These are phyloP conservation scores for Mizuhopecten yessoensis DNA, from an alignment of 1,140 invertebrate species.

Conservation along the genomic window DNA sequence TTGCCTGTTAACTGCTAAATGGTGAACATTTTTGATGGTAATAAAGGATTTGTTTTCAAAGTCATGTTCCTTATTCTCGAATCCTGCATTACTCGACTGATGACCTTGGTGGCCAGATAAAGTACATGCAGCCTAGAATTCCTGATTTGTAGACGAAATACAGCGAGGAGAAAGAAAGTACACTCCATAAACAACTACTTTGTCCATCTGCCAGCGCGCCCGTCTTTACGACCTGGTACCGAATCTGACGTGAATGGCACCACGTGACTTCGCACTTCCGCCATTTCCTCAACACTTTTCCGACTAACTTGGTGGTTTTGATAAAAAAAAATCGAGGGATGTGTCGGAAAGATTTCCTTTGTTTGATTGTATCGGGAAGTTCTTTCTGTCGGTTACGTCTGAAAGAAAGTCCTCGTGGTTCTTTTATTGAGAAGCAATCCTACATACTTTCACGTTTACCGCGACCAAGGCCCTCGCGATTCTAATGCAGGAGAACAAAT, in stretches of 20 bases:
- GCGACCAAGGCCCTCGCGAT: no score
- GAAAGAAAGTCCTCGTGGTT: not conserved
- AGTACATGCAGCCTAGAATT: not conserved
- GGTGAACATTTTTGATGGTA: no score
- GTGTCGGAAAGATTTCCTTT: not conserved
- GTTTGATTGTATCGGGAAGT: not conserved
- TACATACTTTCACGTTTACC: no score
- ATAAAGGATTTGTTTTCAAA: no score
- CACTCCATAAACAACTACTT: not conserved
- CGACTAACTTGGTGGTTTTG: not conserved
- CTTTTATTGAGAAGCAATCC: no score
- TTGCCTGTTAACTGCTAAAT: no score
- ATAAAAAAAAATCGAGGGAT: no score
- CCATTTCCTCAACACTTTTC: not conserved
- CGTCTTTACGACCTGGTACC: not conserved
- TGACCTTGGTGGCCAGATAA: not conserved
- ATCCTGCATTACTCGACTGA: not conserved
- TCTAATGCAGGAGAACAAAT: no score
- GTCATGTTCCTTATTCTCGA: no score
- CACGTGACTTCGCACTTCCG: not conserved
- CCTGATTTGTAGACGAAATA: not conserved
- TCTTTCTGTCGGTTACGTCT: not conserved
- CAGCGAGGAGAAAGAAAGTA: not conserved
- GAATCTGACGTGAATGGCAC: not conserved
- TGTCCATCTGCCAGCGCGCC: not conserved